Conservation (phyloP, 2,888 invertebrate genomes). For the Athalia rosae region DNA sequence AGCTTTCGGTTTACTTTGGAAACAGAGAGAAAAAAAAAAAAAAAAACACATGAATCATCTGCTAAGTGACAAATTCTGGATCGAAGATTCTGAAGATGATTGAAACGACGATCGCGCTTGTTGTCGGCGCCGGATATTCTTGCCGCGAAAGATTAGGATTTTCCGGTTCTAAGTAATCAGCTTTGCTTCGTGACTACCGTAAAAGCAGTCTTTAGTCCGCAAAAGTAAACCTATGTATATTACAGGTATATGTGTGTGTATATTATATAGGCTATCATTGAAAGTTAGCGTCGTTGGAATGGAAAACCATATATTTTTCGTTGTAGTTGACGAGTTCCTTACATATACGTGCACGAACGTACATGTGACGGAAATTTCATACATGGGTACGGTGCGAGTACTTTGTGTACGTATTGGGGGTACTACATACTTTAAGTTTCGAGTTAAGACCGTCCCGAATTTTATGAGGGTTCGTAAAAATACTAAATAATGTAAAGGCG, state of each 20-base stretch:
- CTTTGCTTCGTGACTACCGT: conserved; percentile 10
- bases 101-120: not conserved
- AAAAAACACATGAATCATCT: not conserved
- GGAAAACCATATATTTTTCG: not conserved
- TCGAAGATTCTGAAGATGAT: too few species aligned
- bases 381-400: not conserved
- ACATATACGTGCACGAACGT: not conserved
- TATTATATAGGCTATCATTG: too few species aligned
- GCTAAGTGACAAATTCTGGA: not conserved
- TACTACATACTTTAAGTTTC: not conserved
- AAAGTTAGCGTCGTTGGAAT: not conserved
- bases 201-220: not conserved
- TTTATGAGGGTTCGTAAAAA: conserved; percentile 42
- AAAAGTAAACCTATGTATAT: too few species aligned
- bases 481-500: conserved; percentile 41
- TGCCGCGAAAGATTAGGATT: conserved; percentile 29
- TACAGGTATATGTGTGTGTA: too few species aligned
- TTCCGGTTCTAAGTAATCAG: conserved; percentile 23
- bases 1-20: not conserved
- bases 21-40: conserved; percentile 7
- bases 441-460: conserved; percentile 12
- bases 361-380: not conserved
- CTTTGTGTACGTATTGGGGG: not conserved
- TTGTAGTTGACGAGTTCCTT: not conserved
- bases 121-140: not conserved